Percentiles rank a stretch among this genome's conserved stretches.
Evolutionary conservation across 2,113 vertebrate genomes (phyloP).

Genomic region (Cariama cristata): DNA sequence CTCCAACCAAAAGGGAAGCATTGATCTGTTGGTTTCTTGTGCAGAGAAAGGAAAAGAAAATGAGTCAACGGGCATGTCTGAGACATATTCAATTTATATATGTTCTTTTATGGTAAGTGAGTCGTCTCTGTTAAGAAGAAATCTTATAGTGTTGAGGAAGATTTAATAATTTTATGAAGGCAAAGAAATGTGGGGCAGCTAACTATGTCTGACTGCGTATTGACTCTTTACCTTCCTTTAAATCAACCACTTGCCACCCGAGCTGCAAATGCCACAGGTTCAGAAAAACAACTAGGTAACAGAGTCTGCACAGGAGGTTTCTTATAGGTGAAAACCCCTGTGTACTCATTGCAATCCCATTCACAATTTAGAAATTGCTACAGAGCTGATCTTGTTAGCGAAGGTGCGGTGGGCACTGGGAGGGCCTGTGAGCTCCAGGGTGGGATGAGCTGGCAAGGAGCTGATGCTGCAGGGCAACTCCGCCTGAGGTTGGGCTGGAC

Average conservation of each 20-base stretch:
- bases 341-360: not conserved
- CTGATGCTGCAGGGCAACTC: not conserved
- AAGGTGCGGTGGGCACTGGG: not conserved
- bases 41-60: not conserved
- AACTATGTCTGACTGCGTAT: accelerated
- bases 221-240: not conserved
- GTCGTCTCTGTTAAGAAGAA: not conserved
- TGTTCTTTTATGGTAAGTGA: not conserved
- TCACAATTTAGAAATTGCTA: not conserved
- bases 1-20: not conserved
- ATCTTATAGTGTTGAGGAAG: not conserved
- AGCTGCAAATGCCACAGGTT: not conserved
- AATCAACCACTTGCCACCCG: not conserved
- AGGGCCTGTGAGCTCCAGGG: accelerated
- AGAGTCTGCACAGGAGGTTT: not conserved
- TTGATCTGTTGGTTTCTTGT: not conserved
- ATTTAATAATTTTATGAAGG: not conserved
- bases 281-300: not conserved
- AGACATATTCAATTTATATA: not conserved
- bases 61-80: not conserved
- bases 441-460: not conserved
- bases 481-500: not conserved
- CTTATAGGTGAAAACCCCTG: not conserved
- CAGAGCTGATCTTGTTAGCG: not conserved
- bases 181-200: not conserved